A percentile compares a stretch with the other conserved stretches of the same genome.
Evolutionary conservation across 2,888 invertebrate species (phyloP).

Genomic region (Cabera pusaria): DNA sequence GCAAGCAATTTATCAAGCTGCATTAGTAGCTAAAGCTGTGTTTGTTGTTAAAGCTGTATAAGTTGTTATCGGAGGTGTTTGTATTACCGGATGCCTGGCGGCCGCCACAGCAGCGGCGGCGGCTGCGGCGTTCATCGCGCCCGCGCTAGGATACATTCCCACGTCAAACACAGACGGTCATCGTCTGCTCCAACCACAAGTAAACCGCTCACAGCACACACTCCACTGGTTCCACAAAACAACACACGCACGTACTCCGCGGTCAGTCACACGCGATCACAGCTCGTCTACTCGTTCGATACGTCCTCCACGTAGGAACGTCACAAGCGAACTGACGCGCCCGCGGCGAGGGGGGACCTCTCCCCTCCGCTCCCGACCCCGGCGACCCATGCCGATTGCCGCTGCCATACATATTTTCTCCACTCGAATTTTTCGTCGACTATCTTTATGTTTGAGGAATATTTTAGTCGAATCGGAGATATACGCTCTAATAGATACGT

Average conservation of each 20-base stretch:
- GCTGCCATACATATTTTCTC: constrained; percentile 79
- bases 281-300: constrained; percentile 36
- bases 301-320: constrained; percentile 52
- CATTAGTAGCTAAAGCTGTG: constrained; percentile 12
- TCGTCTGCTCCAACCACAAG: constrained; percentile 61
- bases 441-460: constrained; percentile 81
- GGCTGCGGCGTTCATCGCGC: constrained; percentile 92
- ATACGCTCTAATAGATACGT: constrained; percentile 80
- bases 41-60: too few species aligned
- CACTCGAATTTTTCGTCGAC: constrained; percentile 81
- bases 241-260: constrained; percentile 61
- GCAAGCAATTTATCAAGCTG: too few species aligned
- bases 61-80: constrained; percentile 37
- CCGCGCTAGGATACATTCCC: constrained; percentile 93
- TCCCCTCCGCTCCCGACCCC: constrained; percentile 51
- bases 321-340: constrained; percentile 64
- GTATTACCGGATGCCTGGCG: constrained; percentile 93
- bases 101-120: constrained; percentile 93
- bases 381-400: constrained; percentile 66
- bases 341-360: constrained; percentile 49
- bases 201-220: constrained; percentile 64
- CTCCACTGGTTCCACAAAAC: constrained; percentile 69
- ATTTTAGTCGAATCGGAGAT: constrained; percentile 79
- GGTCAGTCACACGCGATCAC: constrained; percentile 68
- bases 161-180: constrained; percentile 79